A percentile compares a stretch with the other conserved stretches of the same genome.
These are phyloP conservation scores for Drosophila recens DNA, from an alignment of 2,888 invertebrate genomes.

Conservation along the genomic window DNA sequence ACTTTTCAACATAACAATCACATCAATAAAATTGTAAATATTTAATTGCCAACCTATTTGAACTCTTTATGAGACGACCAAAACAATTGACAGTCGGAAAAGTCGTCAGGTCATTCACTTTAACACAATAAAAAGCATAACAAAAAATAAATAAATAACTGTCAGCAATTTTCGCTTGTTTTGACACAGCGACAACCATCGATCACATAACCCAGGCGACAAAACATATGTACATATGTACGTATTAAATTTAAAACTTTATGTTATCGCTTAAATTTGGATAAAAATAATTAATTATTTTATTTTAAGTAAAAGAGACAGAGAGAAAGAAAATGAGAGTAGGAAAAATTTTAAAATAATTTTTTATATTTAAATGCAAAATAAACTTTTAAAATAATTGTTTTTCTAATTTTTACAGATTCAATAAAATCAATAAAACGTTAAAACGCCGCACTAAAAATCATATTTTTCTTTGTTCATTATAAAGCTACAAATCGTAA, in stretches of 20 bases:
- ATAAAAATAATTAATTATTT: background rate
- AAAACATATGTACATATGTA: background rate
- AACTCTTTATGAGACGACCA: slow-evolving; percentile 5
- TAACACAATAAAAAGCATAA: slow-evolving; percentile 4
- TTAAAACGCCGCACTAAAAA: too few species aligned
- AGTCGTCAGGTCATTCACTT: slow-evolving; percentile 36
- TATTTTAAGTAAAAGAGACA: too few species aligned
- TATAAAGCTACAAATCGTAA: too few species aligned
- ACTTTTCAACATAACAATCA: background rate
- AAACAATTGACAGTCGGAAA: slow-evolving; percentile 19
- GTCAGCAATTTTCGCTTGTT: slow-evolving; percentile 33
- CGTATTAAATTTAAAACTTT: background rate
- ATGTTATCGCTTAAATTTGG: background rate
- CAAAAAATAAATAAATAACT: slow-evolving; percentile 10
- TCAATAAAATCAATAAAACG: too few species aligned
- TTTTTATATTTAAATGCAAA: too few species aligned
- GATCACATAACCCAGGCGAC: slow-evolving; percentile 12
- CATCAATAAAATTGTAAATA: background rate
- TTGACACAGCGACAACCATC: slow-evolving; percentile 17
- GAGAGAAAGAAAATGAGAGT: background rate
- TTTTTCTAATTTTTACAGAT: too few species aligned
- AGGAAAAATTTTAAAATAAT: too few species aligned
- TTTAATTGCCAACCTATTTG: slow-evolving; percentile 4
- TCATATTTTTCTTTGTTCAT: too few species aligned
- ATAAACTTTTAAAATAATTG: too few species aligned